Evolutionary conservation across 1,140 invertebrate genomes (phyloP).

Genomic region (Pseudomyrmex gracilis): DNA sequence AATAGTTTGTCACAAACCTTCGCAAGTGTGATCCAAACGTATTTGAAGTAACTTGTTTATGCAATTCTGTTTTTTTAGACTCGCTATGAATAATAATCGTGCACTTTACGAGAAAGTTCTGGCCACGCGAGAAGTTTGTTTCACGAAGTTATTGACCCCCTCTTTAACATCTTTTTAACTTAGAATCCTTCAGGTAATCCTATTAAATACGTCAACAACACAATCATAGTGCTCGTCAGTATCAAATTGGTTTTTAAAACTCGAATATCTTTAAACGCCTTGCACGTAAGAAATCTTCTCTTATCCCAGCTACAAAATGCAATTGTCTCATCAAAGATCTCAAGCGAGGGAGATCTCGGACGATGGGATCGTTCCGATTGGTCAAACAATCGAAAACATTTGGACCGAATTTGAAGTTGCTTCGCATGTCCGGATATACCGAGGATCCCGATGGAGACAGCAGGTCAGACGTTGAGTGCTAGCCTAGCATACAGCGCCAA

Average conservation of each 20-base stretch:
- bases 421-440: constrained; percentile 42
- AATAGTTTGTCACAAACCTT: neutral
- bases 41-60: neutral
- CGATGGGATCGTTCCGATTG: constrained; percentile 25
- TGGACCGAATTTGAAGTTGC: constrained; percentile 44
- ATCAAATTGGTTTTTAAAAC: neutral
- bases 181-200: constrained; percentile 29
- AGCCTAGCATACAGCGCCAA: constrained; percentile 71
- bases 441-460: constrained; percentile 68
- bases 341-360: neutral
- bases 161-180: constrained; percentile 42
- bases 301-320: neutral
- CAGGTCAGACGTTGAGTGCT: constrained; percentile 68
- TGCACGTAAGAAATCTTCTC: neutral
- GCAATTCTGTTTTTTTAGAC: constrained; percentile 22
- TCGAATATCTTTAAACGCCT: constrained; percentile 23
- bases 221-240: neutral
- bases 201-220: constrained; percentile 31
- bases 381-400: constrained; percentile 45
- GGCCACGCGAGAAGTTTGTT: constrained; percentile 46
- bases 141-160: constrained; percentile 43
- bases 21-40: neutral
- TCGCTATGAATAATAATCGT: constrained; percentile 46
- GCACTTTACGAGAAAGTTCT: constrained; percentile 47
- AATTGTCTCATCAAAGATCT: neutral